These are phyloP conservation scores for Coleophora deauratella DNA, from an alignment of 2,888 invertebrate species.

Conservation along the genomic window DNA sequence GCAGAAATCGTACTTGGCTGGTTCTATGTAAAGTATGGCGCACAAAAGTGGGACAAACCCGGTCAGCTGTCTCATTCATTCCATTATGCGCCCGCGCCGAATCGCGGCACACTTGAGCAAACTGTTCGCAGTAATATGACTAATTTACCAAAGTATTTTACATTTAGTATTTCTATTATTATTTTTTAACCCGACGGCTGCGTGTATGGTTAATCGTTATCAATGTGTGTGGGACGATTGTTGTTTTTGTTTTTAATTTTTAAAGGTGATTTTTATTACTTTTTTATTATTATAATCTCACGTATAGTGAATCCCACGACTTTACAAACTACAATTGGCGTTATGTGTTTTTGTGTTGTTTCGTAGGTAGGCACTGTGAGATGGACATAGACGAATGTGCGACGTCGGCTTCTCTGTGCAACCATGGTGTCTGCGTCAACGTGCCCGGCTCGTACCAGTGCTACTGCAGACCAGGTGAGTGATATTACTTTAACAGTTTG, in stretches of 20 bases:
- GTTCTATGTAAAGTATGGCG: background rate
- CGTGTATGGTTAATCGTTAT: too few species aligned
- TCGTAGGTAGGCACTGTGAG: conserved; percentile 72
- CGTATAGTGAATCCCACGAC: too few species aligned
- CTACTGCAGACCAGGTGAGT: conserved; percentile 83
- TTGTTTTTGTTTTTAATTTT: conserved; percentile 18
- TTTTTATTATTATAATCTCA: background rate
- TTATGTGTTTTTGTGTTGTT: too few species aligned
- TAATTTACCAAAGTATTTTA: conserved; percentile 17
- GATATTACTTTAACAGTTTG: too few species aligned
- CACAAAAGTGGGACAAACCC: conserved; percentile 12
- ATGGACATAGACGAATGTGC: conserved; percentile 85
- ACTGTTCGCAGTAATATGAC: conserved; percentile 27
- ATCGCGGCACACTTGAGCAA: conserved; percentile 41
- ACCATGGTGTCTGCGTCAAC: conserved; percentile 88
- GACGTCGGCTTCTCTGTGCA: conserved; percentile 77
- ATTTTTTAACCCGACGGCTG: too few species aligned
- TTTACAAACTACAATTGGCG: too few species aligned
- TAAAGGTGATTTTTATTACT: conserved; percentile 22
- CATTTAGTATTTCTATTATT: too few species aligned
- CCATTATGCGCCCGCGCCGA: conserved; percentile 9
- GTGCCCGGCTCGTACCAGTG: conserved; percentile 84
- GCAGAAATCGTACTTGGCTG: too few species aligned
- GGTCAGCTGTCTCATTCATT: conserved; percentile 7
- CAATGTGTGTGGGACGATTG: background rate